Conservation (phyloP, 2,113 vertebrate species). For the Chlorocebus sabaeus region DNA sequence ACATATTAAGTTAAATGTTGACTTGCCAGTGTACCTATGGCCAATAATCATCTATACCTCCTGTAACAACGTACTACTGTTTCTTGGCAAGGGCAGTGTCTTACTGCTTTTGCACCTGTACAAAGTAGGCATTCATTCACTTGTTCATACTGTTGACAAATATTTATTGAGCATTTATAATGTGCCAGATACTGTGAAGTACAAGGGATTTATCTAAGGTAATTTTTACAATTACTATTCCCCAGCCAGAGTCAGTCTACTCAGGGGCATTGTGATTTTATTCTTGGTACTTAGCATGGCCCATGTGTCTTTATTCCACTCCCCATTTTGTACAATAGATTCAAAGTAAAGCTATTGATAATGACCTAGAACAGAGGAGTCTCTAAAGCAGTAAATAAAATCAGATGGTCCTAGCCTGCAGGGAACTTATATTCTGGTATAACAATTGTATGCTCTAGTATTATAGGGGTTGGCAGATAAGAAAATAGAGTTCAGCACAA, state of each 20-base stretch:
- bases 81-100: not conserved
- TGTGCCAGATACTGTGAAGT: not conserved
- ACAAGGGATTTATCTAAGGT: not conserved
- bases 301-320: not conserved
- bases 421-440: not conserved
- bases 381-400: not conserved
- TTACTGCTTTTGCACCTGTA: not conserved
- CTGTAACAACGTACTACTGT: not conserved
- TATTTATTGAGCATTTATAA: not conserved
- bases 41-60: not conserved
- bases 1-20: conserved; percentile 2
- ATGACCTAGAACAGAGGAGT: not conserved
- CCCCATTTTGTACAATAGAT: not conserved
- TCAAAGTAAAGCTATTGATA: not conserved
- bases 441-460: not conserved
- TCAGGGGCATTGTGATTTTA: not conserved
- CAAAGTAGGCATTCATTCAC: not conserved
- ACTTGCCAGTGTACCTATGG: not conserved
- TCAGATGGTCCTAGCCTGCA: not conserved
- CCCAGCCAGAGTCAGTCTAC: not conserved
- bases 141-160: not conserved
- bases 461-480: not conserved
- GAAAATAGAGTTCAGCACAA: not conserved
- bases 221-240: not conserved
- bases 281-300: not conserved